Conservation (phyloP, 2,113 vertebrate species). For the Pachyramphus minor region DNA sequence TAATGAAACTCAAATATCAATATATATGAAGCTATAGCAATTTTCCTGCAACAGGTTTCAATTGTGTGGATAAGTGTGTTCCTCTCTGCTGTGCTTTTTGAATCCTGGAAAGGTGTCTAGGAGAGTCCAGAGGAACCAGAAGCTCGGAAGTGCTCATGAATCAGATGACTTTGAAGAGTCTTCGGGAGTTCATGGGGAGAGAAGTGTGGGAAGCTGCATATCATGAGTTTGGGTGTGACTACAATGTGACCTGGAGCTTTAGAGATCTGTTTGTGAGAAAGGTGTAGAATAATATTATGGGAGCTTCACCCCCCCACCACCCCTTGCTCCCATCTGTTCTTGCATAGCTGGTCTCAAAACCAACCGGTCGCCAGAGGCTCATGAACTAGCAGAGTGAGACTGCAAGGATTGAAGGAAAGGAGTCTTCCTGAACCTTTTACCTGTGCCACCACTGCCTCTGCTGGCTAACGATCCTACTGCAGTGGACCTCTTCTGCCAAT, state of each 20-base stretch:
- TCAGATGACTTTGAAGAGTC: neutral
- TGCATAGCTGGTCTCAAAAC: neutral
- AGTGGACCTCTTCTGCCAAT: neutral
- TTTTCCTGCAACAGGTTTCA: neutral
- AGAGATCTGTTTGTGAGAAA: neutral
- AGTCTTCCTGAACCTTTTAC: neutral
- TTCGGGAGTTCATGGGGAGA: neutral
- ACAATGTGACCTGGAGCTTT: neutral
- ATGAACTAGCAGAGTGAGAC: neutral
- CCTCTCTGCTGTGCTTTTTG: neutral
- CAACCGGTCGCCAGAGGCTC: neutral
- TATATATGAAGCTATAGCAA: neutral
- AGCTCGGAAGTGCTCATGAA: neutral
- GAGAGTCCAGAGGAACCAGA: neutral
- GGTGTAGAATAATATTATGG: neutral
- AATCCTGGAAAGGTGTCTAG: neutral
- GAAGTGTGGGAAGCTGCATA: neutral
- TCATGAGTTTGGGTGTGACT: neutral
- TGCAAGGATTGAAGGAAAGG: fast-evolving
- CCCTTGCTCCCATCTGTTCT: neutral
- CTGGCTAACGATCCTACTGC: neutral
- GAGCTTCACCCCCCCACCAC: neutral
- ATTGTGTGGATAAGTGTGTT: neutral
- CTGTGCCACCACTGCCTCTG: slow-evolving; percentile 19
- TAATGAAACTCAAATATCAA: neutral